These are phyloP conservation scores for Cyprinodon tularosa DNA, from an alignment of 2,113 vertebrate species.

Conservation along the genomic window DNA sequence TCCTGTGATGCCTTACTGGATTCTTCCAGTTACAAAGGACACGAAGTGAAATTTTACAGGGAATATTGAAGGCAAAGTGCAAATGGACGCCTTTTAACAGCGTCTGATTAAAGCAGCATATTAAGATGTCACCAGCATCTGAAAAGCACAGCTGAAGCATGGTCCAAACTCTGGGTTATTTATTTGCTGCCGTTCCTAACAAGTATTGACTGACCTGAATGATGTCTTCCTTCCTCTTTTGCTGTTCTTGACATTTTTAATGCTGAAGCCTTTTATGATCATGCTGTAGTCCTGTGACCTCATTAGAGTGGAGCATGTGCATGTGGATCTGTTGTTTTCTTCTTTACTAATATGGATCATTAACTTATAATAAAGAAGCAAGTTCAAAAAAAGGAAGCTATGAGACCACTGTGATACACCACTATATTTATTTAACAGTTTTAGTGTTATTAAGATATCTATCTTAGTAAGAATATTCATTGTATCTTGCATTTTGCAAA, in stretches of 20 bases:
- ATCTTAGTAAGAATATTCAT: not conserved
- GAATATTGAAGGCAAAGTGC: slow-evolving; percentile 54
- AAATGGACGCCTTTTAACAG: slow-evolving; percentile 59
- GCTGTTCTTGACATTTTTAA: slow-evolving; percentile 67
- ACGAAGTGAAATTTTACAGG: slow-evolving; percentile 50
- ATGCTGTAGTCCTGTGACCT: slow-evolving; percentile 77
- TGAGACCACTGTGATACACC: not conserved
- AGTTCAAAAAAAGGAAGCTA: not conserved
- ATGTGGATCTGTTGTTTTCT: not conserved
- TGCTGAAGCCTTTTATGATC: slow-evolving; percentile 75
- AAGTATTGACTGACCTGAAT: slow-evolving; percentile 71
- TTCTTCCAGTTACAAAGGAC: slow-evolving; percentile 57
- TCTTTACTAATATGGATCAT: not conserved
- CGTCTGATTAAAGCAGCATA: slow-evolving; percentile 72
- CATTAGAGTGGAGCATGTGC: slow-evolving; percentile 31
- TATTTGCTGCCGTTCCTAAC: slow-evolving; percentile 59
- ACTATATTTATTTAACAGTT: too few relatives aligned
- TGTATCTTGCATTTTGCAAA: not conserved
- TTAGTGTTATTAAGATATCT: not conserved
- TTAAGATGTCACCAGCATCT: slow-evolving; percentile 64
- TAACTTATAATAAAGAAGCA: not conserved
- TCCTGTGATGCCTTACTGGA: slow-evolving; percentile 49
- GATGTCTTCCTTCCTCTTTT: slow-evolving; percentile 60
- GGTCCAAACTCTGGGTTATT: slow-evolving; percentile 62
- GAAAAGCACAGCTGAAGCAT: slow-evolving; percentile 38